These are phyloP conservation scores for Helleia helle DNA, from an alignment of 2,888 invertebrate genomes.

Conservation along the genomic window DNA sequence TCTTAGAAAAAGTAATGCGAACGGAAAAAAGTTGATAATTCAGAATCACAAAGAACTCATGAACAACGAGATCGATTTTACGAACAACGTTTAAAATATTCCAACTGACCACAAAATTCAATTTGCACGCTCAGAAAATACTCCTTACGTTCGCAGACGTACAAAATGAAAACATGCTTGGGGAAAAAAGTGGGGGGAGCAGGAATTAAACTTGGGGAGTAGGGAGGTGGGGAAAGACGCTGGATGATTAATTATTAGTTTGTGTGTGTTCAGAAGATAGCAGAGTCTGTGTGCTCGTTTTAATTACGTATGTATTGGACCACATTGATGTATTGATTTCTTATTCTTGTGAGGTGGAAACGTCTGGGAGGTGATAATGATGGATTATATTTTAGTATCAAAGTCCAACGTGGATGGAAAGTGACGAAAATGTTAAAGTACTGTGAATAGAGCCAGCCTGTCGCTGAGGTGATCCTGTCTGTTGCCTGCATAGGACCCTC, in stretches of 20 bases:
- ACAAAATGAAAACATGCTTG: conserved; percentile 63
- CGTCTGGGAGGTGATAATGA: too few relatives aligned
- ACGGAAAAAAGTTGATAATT: too few relatives aligned
- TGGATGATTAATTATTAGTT: conserved; percentile 73
- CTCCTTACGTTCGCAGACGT: conserved; percentile 41
- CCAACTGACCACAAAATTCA: conserved; percentile 69
- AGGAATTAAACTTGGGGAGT: conserved; percentile 61
- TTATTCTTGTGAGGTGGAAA: not conserved
- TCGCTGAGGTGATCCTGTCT: too few relatives aligned
- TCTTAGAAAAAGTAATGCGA: too few relatives aligned
- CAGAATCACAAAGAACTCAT: too few relatives aligned
- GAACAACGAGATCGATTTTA: too few relatives aligned
- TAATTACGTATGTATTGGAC: conserved; percentile 22
- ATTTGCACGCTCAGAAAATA: conserved; percentile 50
- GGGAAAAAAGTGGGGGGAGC: conserved; percentile 52
- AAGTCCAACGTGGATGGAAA: too few relatives aligned
- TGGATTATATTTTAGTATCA: too few relatives aligned
- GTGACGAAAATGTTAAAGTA: too few relatives aligned
- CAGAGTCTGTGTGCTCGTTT: conserved; percentile 20
- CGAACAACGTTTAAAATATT: conserved; percentile 52
- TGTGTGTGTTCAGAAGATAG: conserved; percentile 66
- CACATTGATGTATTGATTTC: conserved; percentile 5
- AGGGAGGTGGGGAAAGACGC: conserved; percentile 41
- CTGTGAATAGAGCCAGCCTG: too few relatives aligned
- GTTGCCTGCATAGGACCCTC: too few relatives aligned